Evolutionary conservation across 2,888 invertebrate genomes (phyloP).

Genomic region (Schizotus pectinicornis): DNA sequence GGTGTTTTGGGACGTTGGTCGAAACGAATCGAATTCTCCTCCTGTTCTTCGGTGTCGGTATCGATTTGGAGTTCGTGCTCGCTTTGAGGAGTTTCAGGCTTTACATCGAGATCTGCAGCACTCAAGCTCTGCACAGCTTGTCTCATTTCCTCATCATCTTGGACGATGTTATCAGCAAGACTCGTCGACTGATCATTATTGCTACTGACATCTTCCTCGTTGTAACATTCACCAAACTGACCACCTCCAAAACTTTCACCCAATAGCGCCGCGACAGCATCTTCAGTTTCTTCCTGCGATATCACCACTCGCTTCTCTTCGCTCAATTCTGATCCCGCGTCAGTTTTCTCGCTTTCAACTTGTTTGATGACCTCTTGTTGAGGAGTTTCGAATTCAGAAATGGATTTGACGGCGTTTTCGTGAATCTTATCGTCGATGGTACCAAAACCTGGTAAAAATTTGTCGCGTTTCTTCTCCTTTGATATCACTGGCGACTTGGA

Average conservation of each 20-base stretch:
- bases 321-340: conserved; percentile 56
- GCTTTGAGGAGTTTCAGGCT: conserved; percentile 85
- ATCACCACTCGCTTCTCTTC: conserved; percentile 84
- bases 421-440: conserved; percentile 71
- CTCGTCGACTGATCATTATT: conserved; percentile 60
- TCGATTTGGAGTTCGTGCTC: conserved; percentile 85
- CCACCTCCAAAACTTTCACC: conserved; percentile 84
- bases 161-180: conserved; percentile 73
- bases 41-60: conserved; percentile 81
- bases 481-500: conserved; percentile 63
- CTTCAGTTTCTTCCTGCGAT: conserved; percentile 92
- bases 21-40: conserved; percentile 62
- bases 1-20: conserved; percentile 59
- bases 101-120: conserved; percentile 69
- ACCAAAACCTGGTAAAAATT: conserved; percentile 72
- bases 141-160: conserved; percentile 83
- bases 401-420: conserved; percentile 82
- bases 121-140: conserved; percentile 84
- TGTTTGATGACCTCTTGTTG: conserved; percentile 42
- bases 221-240: conserved; percentile 63
- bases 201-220: conserved; percentile 57
- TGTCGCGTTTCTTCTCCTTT: conserved; percentile 64
- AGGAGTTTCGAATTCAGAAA: conserved; percentile 65
- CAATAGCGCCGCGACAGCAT: conserved; percentile 86
- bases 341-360: conserved; percentile 49